Evolutionary conservation across 2,113 vertebrate species (phyloP).

Genomic region (Ivindomyrus marchei): DNA sequence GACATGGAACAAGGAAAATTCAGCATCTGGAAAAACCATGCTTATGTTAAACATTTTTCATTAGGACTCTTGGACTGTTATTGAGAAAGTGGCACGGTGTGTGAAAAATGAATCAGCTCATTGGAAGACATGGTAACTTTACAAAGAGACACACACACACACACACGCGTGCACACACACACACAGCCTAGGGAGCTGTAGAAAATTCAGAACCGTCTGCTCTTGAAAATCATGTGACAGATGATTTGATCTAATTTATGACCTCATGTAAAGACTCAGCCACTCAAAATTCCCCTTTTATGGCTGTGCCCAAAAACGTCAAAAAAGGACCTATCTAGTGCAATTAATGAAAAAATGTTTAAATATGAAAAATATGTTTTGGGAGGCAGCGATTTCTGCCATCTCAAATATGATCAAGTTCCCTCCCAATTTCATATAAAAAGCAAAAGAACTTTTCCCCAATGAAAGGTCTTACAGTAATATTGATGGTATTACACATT

Average conservation of each 20-base stretch:
- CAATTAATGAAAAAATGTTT: not conserved
- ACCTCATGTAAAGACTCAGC: not conserved
- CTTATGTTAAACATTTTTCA: slow-evolving; percentile 4
- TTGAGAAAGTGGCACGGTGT: not conserved
- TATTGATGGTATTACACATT: not conserved
- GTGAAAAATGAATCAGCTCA: not conserved
- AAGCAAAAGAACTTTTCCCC: not conserved
- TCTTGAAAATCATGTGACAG: not conserved
- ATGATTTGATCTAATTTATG: not conserved
- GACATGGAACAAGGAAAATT: not conserved
- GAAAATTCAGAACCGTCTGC: not conserved
- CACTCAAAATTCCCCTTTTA: not conserved
- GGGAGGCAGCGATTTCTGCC: not conserved
- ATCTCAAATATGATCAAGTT: not conserved
- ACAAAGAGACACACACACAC: not conserved
- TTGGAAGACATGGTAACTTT: not conserved
- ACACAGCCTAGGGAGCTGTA: not conserved
- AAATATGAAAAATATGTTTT: not conserved
- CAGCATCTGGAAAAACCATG: not conserved
- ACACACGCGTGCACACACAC: not conserved
- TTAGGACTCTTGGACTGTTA: not conserved
- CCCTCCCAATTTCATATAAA: not conserved
- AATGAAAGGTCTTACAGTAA: not conserved
- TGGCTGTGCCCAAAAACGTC: not conserved
- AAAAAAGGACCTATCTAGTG: slow-evolving; percentile 25